Evolutionary conservation across 2,113 vertebrate genomes (phyloP).

Genomic region (Micronycteris hirsuta): DNA sequence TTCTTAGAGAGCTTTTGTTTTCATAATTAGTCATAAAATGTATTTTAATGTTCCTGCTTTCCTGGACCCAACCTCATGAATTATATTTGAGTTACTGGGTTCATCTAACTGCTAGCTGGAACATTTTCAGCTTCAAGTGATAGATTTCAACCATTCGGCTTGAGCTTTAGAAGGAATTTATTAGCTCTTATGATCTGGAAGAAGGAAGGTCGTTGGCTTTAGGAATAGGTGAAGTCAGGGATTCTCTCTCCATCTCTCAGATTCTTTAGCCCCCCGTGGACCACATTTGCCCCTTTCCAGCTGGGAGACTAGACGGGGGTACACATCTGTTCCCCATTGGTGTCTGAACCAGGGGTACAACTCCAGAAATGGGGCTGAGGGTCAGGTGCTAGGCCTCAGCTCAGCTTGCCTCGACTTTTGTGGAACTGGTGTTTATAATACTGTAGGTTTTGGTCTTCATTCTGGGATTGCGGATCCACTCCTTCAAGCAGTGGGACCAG

Average conservation of each 20-base stretch:
- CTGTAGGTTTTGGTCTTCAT: neutral
- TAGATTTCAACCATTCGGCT: neutral
- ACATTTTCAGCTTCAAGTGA: neutral
- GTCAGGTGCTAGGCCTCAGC: neutral
- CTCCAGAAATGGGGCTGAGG: neutral
- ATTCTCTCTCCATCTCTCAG: neutral
- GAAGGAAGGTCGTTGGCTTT: neutral
- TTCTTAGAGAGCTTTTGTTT: constrained; percentile 23
- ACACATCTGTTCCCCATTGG: neutral
- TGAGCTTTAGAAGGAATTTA: neutral
- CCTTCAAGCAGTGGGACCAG: neutral
- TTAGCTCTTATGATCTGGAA: neutral
- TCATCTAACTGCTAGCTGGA: neutral
- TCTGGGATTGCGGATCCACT: neutral
- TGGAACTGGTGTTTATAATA: neutral
- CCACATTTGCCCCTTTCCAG: neutral
- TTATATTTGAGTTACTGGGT: neutral
- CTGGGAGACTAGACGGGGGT: neutral
- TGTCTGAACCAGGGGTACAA: neutral
- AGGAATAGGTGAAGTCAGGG: neutral
- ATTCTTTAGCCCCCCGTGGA: neutral
- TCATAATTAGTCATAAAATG: neutral
- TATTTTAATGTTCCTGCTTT: constrained; percentile 14
- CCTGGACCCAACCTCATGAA: neutral
- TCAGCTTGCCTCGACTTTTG: neutral